phyloP scores from a whole-genome alignment of 2,888 invertebrate genomes.

The Drosophila ezoana region DNA sequence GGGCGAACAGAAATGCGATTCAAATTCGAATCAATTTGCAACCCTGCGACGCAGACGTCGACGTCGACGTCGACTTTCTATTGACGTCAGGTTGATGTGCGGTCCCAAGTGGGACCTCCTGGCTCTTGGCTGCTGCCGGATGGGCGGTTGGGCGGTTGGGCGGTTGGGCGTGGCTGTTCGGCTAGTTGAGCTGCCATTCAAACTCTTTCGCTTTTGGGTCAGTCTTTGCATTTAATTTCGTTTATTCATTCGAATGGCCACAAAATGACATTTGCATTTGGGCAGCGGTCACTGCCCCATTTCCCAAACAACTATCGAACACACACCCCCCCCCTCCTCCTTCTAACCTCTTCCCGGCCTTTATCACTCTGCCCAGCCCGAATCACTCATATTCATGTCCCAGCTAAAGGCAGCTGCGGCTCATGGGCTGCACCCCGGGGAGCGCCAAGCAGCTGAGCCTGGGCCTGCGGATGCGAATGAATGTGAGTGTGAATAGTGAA shows the following conservation, averaged over 20 bases:
- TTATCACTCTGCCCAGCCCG: neutral
- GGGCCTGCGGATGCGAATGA: constrained; percentile 6
- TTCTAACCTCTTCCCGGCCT: neutral
- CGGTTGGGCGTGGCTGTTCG: constrained; percentile 10
- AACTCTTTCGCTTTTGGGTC: constrained; percentile 58
- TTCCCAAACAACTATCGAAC: neutral
- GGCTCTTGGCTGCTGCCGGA: neutral
- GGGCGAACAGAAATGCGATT: constrained; percentile 25
- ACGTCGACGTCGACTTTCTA: constrained; percentile 2
- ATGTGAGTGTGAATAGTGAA: constrained; percentile 2
- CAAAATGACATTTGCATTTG: constrained; percentile 83
- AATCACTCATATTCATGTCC: constrained; percentile 23
- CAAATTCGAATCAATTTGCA: constrained; percentile 46
- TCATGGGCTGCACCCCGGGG: constrained; percentile 44
- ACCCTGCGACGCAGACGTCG: constrained; percentile 12
- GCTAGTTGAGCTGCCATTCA: constrained; percentile 60
- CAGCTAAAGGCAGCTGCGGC: constrained; percentile 38
- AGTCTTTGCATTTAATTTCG: constrained; percentile 81
- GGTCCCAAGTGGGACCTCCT: constrained; percentile 35
- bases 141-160: neutral
- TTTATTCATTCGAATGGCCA: constrained; percentile 83
- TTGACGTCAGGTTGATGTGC: constrained; percentile 45
- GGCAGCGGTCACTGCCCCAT: constrained; percentile 28
- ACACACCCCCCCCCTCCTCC: too few relatives aligned
- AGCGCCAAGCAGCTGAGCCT: constrained; percentile 26